Evolutionary conservation across 2,797 vertebrate genomes (phyloP).

Genomic region (Pachyuromys duprasi): DNA sequence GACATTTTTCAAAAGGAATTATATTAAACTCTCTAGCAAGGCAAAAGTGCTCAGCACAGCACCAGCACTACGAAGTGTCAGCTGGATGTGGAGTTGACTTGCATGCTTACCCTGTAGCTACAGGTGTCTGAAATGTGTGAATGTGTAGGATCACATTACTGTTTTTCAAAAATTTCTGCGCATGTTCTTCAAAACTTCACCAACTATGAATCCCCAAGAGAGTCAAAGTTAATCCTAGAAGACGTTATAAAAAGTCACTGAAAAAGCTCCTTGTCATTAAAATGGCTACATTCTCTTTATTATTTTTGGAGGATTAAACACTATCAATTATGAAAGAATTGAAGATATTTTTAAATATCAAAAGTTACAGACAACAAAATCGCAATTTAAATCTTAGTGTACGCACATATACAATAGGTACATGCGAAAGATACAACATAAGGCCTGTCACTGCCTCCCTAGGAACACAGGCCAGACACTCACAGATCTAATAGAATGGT

Average conservation of each 20-base stretch:
- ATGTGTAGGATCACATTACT: constrained; percentile 43
- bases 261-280: constrained; percentile 23
- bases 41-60: constrained; percentile 15
- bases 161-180: constrained; percentile 46
- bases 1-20: constrained; percentile 46
- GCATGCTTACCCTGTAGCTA: constrained; percentile 20
- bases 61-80: constrained; percentile 6
- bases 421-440: constrained; percentile 25
- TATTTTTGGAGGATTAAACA: constrained; percentile 60
- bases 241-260: constrained; percentile 2
- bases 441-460: constrained; percentile 26
- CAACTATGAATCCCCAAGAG: constrained; percentile 28
- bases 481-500: constrained; percentile 32
- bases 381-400: constrained; percentile 35
- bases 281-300: constrained; percentile 50
- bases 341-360: constrained; percentile 51
- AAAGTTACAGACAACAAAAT: constrained; percentile 64
- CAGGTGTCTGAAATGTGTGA: constrained; percentile 4
- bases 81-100: constrained; percentile 31
- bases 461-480: constrained; percentile 32
- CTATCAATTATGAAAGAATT: constrained; percentile 34
- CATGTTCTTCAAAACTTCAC: constrained; percentile 67
- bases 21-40: constrained; percentile 48
- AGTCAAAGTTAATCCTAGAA: constrained; percentile 68
- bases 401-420: constrained; percentile 27